Base-by-base conservation (phyloP, 2,888 invertebrate species). In the Hedychridium roseum region DNA sequence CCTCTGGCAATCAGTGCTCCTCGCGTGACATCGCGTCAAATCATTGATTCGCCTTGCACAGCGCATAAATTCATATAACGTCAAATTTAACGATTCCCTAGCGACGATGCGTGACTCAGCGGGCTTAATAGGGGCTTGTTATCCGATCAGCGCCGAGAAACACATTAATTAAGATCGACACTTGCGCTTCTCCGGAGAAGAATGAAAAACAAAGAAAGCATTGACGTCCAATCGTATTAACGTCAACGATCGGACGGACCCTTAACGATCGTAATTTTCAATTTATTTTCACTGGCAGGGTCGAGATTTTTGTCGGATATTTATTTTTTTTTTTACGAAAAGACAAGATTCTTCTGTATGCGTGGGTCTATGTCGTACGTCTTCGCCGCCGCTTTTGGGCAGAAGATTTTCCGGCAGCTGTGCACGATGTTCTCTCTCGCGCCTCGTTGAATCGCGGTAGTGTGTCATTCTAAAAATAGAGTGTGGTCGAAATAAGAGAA, bases 401-500 rank as follows among this genome's bases (percentile, higher is more conserved):
- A 63, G 55, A 66, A 60, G 60, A 66, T 68, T 67, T 58, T 57
- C 63, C 57, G 47, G 36, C 54, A 34, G 43, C 35, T 38, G 37
- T 38, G 12, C 16, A 43, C 34, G 32, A 34, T 44, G 51, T 34
- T 48, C 23, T 44, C 52, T 48, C 57, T 51, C 61, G 64, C 62
- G 70, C 65, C 54, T 58, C 66, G 71, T 54, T 71, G 68, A 72
- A 72, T 74, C 73, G 68, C 73, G 73, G 64, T 70, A 77, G 72
- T 76, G 76, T 76, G 75, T 76, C 74, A 76, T 71, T 71, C 76
- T 70, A 73, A 71, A 74, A 75, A 74, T 74, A 73, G 62, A 48
- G 54, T 39, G 50, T 61, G 51, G 56, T 59, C 57, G 48, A 53
- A 63, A 59, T 39, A 58, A 43, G 39, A 28, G 38, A 34, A 23